Percentiles rank a stretch among this genome's conserved stretches.
Evolutionary conservation across 92 coral and sea anemone genomes (phyloP).

Genomic region (Anthopleura xanthogrammica): DNA sequence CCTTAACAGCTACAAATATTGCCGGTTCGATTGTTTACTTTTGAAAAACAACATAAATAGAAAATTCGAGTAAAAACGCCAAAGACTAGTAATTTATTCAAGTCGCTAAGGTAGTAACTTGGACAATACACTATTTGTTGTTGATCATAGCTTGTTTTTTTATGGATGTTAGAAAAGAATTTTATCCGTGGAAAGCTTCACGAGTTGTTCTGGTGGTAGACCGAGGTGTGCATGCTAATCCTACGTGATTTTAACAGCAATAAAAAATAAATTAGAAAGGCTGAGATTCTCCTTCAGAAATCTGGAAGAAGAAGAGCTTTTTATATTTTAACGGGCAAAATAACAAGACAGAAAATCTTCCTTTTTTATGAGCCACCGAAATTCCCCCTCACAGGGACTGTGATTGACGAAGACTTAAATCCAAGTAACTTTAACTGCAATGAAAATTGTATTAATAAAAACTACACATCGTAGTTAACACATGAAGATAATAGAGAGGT

Average conservation of each 20-base stretch:
- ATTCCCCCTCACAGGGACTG: not conserved
- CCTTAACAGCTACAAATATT: not conserved
- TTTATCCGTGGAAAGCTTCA: not conserved
- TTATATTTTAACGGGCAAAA: too few relatives aligned
- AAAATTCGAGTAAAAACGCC: not conserved
- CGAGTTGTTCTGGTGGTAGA: too few relatives aligned
- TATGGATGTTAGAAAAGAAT: not conserved
- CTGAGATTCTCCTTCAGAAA: not conserved
- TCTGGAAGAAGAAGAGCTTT: not conserved
- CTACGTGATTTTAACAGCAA: too few relatives aligned
- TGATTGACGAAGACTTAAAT: not conserved
- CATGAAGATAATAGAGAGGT: not conserved
- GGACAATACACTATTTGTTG: not conserved
- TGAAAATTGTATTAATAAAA: not conserved
- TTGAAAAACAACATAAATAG: not conserved
- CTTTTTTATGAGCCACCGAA: not conserved
- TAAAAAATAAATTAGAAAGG: too few relatives aligned
- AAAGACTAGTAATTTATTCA: slow-evolving; percentile 1
- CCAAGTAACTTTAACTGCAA: not conserved
- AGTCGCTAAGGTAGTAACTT: not conserved
- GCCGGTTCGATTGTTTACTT: not conserved
- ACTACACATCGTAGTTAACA: not conserved
- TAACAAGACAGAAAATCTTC: not conserved
- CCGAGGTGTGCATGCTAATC: too few relatives aligned
- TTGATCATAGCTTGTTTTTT: not conserved